Percentiles rank a stretch among this genome's conserved stretches.
phyloP scores from a whole-genome alignment of 1,140 invertebrate species.

The Homalodisca vitripennis region DNA sequence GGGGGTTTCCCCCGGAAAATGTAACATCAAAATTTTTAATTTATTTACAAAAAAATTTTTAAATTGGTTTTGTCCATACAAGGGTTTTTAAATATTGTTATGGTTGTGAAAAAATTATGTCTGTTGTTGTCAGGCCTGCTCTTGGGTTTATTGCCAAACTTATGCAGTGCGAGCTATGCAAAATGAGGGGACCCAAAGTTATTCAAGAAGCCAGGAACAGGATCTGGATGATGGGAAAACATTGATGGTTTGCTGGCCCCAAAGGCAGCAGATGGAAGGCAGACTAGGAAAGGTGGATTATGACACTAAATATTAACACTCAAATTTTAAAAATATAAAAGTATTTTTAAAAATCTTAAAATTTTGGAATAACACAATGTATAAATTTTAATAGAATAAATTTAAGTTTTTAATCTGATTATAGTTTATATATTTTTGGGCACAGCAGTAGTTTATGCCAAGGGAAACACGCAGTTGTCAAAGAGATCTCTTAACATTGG shows the following conservation, averaged over 20 bases:
- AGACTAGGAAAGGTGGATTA: slow-evolving; percentile 58
- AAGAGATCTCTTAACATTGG: slow-evolving; percentile 73
- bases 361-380: too few relatives aligned
- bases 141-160: slow-evolving; percentile 85
- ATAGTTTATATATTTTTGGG: slow-evolving; percentile 48
- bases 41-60: too few relatives aligned
- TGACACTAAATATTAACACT: too few relatives aligned
- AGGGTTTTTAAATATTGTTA: too few relatives aligned
- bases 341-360: too few relatives aligned
- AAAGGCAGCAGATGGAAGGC: slow-evolving; percentile 70
- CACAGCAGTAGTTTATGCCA: slow-evolving; percentile 80
- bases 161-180: slow-evolving; percentile 87
- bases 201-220: slow-evolving; percentile 72
- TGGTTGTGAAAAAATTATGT: too few relatives aligned
- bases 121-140: slow-evolving; percentile 61
- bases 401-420: too few relatives aligned
- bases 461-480: slow-evolving; percentile 75
- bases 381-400: too few relatives aligned
- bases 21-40: too few relatives aligned
- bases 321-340: too few relatives aligned
- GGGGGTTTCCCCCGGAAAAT: too few relatives aligned
- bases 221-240: slow-evolving; percentile 91
- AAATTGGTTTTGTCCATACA: too few relatives aligned
- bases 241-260: slow-evolving; percentile 78
- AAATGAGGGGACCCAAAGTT: slow-evolving; percentile 72